Evolutionary conservation across 2,888 invertebrate species (phyloP).

Genomic region (Hartigia nigra): DNA sequence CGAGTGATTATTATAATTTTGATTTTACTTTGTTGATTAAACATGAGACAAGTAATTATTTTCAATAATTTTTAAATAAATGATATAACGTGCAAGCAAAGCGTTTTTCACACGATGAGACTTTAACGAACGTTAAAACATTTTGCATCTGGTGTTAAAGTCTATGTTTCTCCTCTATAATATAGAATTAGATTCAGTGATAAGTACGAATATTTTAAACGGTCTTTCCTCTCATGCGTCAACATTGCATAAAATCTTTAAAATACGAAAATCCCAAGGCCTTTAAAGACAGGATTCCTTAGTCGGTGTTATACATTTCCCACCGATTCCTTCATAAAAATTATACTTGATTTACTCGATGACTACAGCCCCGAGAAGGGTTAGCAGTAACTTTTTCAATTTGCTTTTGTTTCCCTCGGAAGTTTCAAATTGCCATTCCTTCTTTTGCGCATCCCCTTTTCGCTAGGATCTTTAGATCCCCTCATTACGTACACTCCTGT

Average conservation of each 20-base stretch:
- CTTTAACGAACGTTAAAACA: background rate
- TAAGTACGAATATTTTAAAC: background rate
- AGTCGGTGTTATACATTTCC: background rate
- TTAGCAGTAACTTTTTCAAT: conserved; percentile 21
- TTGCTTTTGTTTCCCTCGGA: conserved; percentile 21
- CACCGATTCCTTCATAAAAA: background rate
- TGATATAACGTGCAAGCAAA: background rate
- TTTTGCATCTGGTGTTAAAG: background rate
- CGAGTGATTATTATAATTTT: background rate
- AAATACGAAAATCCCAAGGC: background rate
- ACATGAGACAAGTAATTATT: background rate
- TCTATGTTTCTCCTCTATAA: background rate
- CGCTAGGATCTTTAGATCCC: conserved; percentile 8
- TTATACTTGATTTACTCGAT: background rate
- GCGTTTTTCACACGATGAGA: background rate
- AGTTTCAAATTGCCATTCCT: conserved; percentile 25
- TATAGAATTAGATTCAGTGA: background rate
- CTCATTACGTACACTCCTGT: conserved; percentile 25
- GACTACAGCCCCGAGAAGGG: background rate
- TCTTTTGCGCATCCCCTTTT: conserved; percentile 5
- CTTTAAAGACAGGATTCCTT: no score
- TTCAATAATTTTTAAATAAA: background rate
- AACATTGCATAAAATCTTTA: background rate
- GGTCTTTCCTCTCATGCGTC: background rate
- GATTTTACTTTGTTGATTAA: background rate